Base-by-base conservation (phyloP, 2,113 vertebrate genomes). In the Polypterus senegalus region DNA sequence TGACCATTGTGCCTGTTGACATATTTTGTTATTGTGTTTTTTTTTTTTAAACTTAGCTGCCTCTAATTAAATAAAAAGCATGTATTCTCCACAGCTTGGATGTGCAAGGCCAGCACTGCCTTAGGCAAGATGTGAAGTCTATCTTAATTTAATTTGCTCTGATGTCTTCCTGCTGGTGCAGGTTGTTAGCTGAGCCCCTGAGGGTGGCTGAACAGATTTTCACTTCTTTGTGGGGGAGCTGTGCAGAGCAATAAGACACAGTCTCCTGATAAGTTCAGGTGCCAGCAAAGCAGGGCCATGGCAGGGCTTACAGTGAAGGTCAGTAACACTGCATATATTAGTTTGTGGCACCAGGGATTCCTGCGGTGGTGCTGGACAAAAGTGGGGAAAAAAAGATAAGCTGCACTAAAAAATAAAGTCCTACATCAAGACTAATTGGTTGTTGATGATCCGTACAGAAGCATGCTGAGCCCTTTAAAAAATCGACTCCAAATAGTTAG, bases 41-140 rank as follows among this genome's bases (percentile, higher is more conserved):
- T 27, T 27, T 27, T 27, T 27, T 27, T 27, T 27, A 27, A 27
- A 27, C 27, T 27, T 27, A 27, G 27, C 27, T 27, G 27, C 27
- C 27, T 27, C 27, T 27, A 27, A 62, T 62, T 62, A 62, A 64
- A 66, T 69, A 60, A 69, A 45, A 55, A 52, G 59, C 59, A 9
- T 4, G 48, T 53, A 59, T 8, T 46, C 43, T 45, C 46, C 51
- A 58, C 46, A 51, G 52, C 9, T 46, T 11, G 11, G 27, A 11
- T 46, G 6, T 47, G 8, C 52, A 43, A n/a, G 45, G 46, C 53
- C 51, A 43, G 43, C 27, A 46, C 60, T 59, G 46, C 48, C 53
- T 61, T 47, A 7, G 58, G 55, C 61, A 5, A 3, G 58, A 9
- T 66, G 61, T 59, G 48, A 66, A 58, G 45, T 47, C 47, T 46